Evolutionary conservation across 2,888 invertebrate species (phyloP), one percentile per base, ranked within the genome.

Genomic region (Catocala fraxini): DNA sequence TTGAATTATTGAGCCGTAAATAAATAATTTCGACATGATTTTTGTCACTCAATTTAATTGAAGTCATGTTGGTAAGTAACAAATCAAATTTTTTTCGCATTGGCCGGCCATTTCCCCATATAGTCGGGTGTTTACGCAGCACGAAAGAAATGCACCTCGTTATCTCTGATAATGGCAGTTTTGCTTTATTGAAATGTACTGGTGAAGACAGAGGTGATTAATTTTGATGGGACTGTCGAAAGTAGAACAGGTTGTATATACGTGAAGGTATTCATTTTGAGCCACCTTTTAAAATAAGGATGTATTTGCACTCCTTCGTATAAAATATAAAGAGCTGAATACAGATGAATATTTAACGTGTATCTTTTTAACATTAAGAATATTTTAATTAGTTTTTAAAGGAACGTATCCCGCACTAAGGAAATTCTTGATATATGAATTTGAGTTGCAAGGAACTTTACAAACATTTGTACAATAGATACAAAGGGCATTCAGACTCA

Each of bases 1-100:
- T 49, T 59, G 41, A 59, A 56, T 59, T 75, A 62, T 46, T 56
- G 39, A 15, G 48, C 34, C 57, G 56, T 10, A 49, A 54, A 57
- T 45, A 57, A 68, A 71, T 62, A 48, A 68, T 59, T 60, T 71
- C 70, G 79, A 83, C 83, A 80, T 81, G 82, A 90, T 87, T 91
- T 90, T 91, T 90, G 92, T 91, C 91, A 91, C 90, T 89, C 89
- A 87, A 86, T 89, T 88, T 89, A 88, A 87, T 87, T 86, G 87
- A 86, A 84, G 84, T 82, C 85, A 87, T 84, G 89, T 87, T 75
- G 82, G 83, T 71, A 81, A 75, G 88, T 88, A 88, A 92, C 92
- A 93, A 93, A 92, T 93, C 93, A 93, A 91, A 86, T 89, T 92
- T 93, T 25, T 92, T 92, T 90, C 85, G 80, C 82, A 80, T 84